Conservation (phyloP, 2,888 invertebrate genomes). For the Aleiodes testaceus region DNA sequence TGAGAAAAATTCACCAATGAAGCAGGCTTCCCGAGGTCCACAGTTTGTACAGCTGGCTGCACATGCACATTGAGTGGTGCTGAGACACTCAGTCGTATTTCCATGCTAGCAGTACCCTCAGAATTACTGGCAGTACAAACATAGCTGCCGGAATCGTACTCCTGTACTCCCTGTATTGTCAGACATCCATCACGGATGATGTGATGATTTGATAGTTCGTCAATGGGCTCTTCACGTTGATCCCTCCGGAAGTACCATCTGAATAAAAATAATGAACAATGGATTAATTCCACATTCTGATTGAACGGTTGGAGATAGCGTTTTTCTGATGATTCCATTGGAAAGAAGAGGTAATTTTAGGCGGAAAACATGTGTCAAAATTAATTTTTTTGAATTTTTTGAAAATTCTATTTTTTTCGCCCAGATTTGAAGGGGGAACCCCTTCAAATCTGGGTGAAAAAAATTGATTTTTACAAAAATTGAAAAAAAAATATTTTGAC, state of each 20-base stretch:
- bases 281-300: not conserved
- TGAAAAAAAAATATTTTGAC: no score
- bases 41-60: constrained; percentile 71
- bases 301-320: no score
- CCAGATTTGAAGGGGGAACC: no score
- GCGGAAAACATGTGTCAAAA: no score
- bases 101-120: constrained; percentile 75
- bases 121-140: constrained; percentile 76
- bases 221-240: constrained; percentile 74
- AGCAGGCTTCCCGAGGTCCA: constrained; percentile 74
- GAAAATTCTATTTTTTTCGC: no score
- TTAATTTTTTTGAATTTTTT: no score
- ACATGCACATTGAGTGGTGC: constrained; percentile 71
- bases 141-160: constrained; percentile 74
- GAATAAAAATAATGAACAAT: constrained; percentile 43
- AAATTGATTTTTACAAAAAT: no score
- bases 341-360: no score
- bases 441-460: no score
- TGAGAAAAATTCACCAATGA: constrained; percentile 71
- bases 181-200: constrained; percentile 75
- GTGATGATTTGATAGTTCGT: constrained; percentile 73
- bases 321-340: no score
- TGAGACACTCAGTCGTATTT: constrained; percentile 74
- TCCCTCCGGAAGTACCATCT: constrained; percentile 75
- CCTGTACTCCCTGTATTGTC: constrained; percentile 74